These are phyloP conservation scores for Phasianus colchicus DNA, from an alignment of 2,113 vertebrate genomes.

Conservation along the genomic window DNA sequence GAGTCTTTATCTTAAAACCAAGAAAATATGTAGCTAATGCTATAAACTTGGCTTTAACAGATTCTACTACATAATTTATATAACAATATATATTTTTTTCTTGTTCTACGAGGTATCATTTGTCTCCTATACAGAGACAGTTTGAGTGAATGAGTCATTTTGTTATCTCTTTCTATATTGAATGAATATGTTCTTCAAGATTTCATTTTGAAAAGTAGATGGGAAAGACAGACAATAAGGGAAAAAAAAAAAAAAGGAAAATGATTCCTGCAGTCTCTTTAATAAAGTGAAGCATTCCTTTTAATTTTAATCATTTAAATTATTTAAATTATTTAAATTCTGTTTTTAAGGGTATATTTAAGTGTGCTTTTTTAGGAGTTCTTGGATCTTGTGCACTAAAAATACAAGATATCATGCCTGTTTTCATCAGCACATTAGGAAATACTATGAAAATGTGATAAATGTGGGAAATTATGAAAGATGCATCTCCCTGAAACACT, in stretches of 20 bases:
- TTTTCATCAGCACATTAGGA: conserved; percentile 56
- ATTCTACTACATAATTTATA: background rate
- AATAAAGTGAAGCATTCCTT: background rate
- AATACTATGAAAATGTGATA: conserved; percentile 32
- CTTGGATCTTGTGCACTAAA: background rate
- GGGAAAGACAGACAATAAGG: background rate
- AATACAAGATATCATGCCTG: background rate
- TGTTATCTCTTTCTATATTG: background rate
- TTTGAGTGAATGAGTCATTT: background rate
- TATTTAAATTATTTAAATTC: too few relatives aligned
- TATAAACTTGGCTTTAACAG: background rate
- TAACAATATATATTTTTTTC: background rate
- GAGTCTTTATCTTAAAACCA: background rate
- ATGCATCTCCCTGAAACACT: conserved; percentile 7
- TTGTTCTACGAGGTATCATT: background rate
- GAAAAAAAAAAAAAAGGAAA: background rate
- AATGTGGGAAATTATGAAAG: conserved; percentile 26
- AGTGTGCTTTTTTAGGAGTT: conserved; percentile 5
- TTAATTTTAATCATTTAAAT: too few relatives aligned
- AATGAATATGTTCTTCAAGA: background rate
- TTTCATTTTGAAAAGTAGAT: background rate
- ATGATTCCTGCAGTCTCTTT: background rate
- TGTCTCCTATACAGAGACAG: background rate
- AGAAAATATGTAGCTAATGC: background rate
- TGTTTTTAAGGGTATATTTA: background rate